Percentiles rank a stretch among this genome's conserved stretches.
Evolutionary conservation across 92 coral and sea anemone genomes (phyloP).

Genomic region (Micromussa lordhowensis): DNA sequence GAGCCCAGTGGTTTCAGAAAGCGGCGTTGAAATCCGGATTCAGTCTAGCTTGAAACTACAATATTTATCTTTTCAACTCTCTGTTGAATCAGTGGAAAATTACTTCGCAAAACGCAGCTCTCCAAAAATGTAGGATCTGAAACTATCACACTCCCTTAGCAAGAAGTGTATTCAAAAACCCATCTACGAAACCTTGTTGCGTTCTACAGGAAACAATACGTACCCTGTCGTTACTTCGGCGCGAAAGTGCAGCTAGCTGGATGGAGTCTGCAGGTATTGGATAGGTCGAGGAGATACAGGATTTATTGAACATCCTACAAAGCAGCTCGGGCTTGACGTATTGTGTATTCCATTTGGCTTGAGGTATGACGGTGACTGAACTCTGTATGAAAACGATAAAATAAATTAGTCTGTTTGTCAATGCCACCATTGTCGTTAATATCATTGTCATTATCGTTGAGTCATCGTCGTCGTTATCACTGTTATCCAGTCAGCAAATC

Average conservation of each 20-base stretch:
- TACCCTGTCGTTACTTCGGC: slow-evolving; percentile 28
- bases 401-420: background rate
- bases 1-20: too few relatives aligned
- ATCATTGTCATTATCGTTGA: background rate
- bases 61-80: too few relatives aligned
- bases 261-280: slow-evolving; percentile 63
- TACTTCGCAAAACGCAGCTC: too few relatives aligned
- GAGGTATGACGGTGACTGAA: slow-evolving; percentile 79
- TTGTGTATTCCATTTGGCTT: slow-evolving; percentile 76
- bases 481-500: background rate
- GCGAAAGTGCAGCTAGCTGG: slow-evolving; percentile 44
- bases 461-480: background rate
- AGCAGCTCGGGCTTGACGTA: slow-evolving; percentile 83
- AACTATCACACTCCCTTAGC: too few relatives aligned
- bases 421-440: background rate
- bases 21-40: too few relatives aligned
- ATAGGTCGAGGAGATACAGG: slow-evolving; percentile 72
- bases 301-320: slow-evolving; percentile 71
- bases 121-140: too few relatives aligned
- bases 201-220: too few relatives aligned
- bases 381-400: slow-evolving; percentile 50
- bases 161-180: too few relatives aligned
- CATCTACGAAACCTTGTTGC: too few relatives aligned
- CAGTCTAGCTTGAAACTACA: too few relatives aligned
- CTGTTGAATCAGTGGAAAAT: too few relatives aligned